Evolutionary conservation across 1,140 invertebrate genomes (phyloP).

Genomic region (Mizuhopecten yessoensis): DNA sequence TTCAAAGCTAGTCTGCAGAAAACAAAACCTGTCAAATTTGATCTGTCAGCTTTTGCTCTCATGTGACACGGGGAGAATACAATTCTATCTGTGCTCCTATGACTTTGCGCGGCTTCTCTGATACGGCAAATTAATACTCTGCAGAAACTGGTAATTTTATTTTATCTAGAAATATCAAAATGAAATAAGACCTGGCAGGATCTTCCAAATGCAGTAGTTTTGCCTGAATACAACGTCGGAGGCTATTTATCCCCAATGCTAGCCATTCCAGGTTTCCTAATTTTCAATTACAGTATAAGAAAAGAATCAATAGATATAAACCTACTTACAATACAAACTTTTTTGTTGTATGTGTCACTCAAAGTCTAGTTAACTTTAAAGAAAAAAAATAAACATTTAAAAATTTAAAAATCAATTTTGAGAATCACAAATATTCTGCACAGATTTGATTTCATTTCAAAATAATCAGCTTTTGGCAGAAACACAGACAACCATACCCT

Average conservation of each 20-base stretch:
- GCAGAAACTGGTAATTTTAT: conserved; percentile 61
- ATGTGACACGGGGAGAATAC: conserved; percentile 11
- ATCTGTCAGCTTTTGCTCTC: conserved; percentile 37
- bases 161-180: conserved; percentile 51
- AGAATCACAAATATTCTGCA: too few species aligned
- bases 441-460: too few species aligned
- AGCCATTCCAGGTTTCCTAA: conserved; percentile 40
- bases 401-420: not conserved
- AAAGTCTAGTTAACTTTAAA: conserved; percentile 39
- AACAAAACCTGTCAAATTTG: conserved; percentile 39
- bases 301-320: conserved; percentile 45
- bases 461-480: too few species aligned
- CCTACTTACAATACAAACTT: not conserved
- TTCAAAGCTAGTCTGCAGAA: conserved; percentile 44
- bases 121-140: conserved; percentile 45
- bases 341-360: conserved; percentile 5
- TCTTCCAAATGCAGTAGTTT: conserved; percentile 45
- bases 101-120: conserved; percentile 12
- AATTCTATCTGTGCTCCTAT: conserved; percentile 33
- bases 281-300: conserved; percentile 46
- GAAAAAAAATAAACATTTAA: conserved; percentile 41
- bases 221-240: conserved; percentile 42
- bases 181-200: conserved; percentile 24
- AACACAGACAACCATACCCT: too few species aligned
- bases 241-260: not conserved